phyloP scores from a whole-genome alignment of 2,888 invertebrate genomes.

The Apantesis nais region DNA sequence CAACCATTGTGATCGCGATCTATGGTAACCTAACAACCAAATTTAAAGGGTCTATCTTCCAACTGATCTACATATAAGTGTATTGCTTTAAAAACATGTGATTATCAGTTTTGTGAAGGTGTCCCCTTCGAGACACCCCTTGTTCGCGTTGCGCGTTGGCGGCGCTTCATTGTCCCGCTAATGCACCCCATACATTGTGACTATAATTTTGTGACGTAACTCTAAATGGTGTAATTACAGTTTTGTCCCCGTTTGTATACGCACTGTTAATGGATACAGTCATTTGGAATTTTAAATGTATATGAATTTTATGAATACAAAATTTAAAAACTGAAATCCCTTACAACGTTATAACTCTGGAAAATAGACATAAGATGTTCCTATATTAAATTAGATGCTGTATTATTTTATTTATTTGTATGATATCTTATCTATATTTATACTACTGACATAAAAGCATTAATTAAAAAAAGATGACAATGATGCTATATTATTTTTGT shows the following conservation, averaged over 20 bases:
- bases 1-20: background rate
- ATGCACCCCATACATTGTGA: constrained; percentile 70
- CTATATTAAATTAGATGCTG: background rate
- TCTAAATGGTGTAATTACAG: constrained; percentile 78
- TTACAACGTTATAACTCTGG: background rate
- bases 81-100: constrained; percentile 42
- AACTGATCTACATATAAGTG: constrained; percentile 22
- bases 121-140: constrained; percentile 41
- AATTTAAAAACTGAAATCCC: background rate
- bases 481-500: no score
- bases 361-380: background rate
- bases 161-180: constrained; percentile 66
- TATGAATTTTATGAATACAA: background rate
- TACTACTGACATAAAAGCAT: no score
- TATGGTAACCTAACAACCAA: background rate
- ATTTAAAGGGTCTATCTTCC: constrained; percentile 14
- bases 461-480: no score
- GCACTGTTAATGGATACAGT: constrained; percentile 66
- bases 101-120: constrained; percentile 50
- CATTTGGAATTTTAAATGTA: constrained; percentile 51
- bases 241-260: constrained; percentile 69
- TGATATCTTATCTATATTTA: no score
- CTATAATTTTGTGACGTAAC: constrained; percentile 78
- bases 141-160: constrained; percentile 43
- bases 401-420: no score